phyloP scores from a whole-genome alignment of 1,140 invertebrate genomes.

The Acromyrmex heyeri region DNA sequence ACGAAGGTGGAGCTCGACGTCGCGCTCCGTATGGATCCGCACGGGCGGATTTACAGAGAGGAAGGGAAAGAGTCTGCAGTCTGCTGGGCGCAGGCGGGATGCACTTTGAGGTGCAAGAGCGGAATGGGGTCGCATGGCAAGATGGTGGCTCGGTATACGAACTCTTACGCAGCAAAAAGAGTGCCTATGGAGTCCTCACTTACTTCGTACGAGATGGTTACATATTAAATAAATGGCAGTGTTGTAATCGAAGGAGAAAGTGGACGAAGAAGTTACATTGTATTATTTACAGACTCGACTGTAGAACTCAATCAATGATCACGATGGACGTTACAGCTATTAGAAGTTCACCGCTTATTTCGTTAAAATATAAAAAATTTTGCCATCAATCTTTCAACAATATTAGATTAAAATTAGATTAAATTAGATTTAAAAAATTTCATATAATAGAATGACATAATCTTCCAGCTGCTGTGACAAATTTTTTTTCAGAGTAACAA shows the following conservation, averaged over 20 bases:
- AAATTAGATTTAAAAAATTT: too few relatives aligned
- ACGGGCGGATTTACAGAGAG: background rate
- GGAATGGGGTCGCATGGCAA: constrained; percentile 18
- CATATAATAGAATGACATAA: too few relatives aligned
- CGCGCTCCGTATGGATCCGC: constrained; percentile 43
- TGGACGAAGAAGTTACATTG: background rate
- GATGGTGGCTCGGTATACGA: constrained; percentile 35
- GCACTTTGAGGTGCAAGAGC: constrained; percentile 33
- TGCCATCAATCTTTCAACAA: background rate
- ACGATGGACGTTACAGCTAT: background rate
- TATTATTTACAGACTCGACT: background rate
- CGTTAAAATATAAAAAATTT: background rate
- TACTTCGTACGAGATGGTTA: background rate
- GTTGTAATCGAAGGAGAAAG: background rate
- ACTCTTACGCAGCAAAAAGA: background rate
- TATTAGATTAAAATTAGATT: background rate
- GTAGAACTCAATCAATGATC: background rate
- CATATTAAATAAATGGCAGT: constrained; percentile 16
- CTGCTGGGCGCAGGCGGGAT: constrained; percentile 29
- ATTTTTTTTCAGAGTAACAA: background rate
- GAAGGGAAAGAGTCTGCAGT: constrained; percentile 37
- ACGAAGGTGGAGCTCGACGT: constrained; percentile 59
- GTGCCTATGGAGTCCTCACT: constrained; percentile 22
- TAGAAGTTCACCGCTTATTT: background rate
- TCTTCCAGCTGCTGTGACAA: background rate